A percentile compares a stretch with the other conserved stretches of the same genome.
phyloP scores from a whole-genome alignment of 2,113 vertebrate genomes.

The Seriola aureovittata region DNA sequence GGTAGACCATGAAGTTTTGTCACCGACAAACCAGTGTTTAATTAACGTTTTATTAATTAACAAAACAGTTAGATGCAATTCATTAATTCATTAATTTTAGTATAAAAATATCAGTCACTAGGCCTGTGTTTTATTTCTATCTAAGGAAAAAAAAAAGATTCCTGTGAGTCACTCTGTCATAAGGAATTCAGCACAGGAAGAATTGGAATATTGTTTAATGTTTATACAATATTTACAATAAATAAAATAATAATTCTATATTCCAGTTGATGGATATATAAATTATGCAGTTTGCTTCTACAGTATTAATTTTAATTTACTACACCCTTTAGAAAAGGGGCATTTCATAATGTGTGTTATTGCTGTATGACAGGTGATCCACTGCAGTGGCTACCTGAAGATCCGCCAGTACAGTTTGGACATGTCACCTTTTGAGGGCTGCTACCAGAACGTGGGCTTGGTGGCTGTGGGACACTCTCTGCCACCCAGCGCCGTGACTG shows the following conservation, averaged over 20 bases:
- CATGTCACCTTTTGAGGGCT: slow-evolving; percentile 98
- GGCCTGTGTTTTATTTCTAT: not conserved
- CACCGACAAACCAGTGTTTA: not conserved
- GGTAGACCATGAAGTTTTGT: slow-evolving; percentile 77
- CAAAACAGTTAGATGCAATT: not conserved
- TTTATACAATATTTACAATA: not conserved
- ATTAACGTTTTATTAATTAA: not conserved
- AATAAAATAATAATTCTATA: not conserved
- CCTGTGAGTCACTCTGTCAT: not conserved
- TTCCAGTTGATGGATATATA: not conserved
- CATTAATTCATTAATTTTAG: not conserved
- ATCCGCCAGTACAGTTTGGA: slow-evolving; percentile 98
- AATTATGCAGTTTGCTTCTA: not conserved
- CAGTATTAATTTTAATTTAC: not conserved
- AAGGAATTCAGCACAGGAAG: not conserved
- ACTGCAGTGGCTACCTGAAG: slow-evolving; percentile 98
- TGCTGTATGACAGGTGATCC: slow-evolving; percentile 89
- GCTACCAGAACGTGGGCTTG: slow-evolving; percentile 98
- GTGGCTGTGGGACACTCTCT: slow-evolving; percentile 97
- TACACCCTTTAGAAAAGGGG: not conserved
- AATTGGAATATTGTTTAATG: not conserved
- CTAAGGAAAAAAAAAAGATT: not conserved
- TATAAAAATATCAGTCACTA: not conserved
- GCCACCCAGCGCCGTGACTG: slow-evolving; percentile 95
- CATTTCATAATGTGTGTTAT: not conserved